Evolutionary conservation across 1,140 invertebrate species (phyloP), one percentile per base, ranked within the genome.

Genomic region (Pseudobourletiella spinata): DNA sequence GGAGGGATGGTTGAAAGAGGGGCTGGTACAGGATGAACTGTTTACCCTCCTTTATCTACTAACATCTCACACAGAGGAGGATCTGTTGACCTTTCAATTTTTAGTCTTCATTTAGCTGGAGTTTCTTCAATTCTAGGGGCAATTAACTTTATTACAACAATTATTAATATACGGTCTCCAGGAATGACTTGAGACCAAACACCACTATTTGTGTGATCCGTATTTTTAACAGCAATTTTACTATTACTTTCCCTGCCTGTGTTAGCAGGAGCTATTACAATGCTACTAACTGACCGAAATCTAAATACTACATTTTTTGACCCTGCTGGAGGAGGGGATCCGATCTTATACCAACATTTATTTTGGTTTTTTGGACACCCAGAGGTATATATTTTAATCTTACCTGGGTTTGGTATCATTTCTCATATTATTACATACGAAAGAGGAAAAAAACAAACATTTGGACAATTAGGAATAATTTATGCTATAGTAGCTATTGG

Each of bases 251-350:
- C 82, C 11, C 68, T 86, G 67, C 85, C 84, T 2, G 84, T 87
- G 14, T 72, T 87, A 76, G 86, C 84, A 1, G 84, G 82, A 59
- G 85, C 81, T 44, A 84, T 86, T 76, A 86, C 84, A 32, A 87
- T 86, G 79, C 65, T 87, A 64, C 74, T 87, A 57, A 75, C 72
- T 6, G 78, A 80, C 67, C 76, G 77, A 2, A 78, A 80, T 70
- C 72, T 80, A 67, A 77, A 76, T 69, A 77, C 79, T 42, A 68
- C 71, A 16, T 80, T 80, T 70, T 80, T 79, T 73, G 72, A 80
- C 63, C 73, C 77, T 26, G 64, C 58, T 8, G 75, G 74, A 20
- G 79, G 78, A 20, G 79, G 79, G 6, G 75, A 80, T 63, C 76
- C 78, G 32, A 70, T 81, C 70, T 64, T 81, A 35, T 81, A 73